Base-by-base conservation (phyloP, 2,113 vertebrate genomes). In the Lynx canadensis region DNA sequence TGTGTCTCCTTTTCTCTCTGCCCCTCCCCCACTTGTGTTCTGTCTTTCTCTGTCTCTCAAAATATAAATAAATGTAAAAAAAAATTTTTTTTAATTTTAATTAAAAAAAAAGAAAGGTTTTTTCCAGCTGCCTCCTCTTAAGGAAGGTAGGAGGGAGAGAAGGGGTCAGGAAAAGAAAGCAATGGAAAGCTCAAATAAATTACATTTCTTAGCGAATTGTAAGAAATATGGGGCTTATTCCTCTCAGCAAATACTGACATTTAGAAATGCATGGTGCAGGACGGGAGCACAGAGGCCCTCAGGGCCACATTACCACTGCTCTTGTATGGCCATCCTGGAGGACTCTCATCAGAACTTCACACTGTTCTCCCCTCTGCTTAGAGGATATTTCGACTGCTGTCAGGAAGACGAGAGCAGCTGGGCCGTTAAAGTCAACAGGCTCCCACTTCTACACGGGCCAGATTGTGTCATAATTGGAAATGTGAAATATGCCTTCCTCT, bases 391-490 rank as follows among this genome's bases (percentile, higher is more conserved):
- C 41, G 55, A 79, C 95, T 29, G 3, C 93, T 97, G 78, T 98
- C 96, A 60, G 74, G 97, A 97, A 98, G 90, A 91, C 23, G 52
- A 81, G 78, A 97, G 88, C 65, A 96, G 97, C 91, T 96, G 86
- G 97, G 97, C 86, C 95, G 69, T 96, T 97, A 85, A 89, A 82
- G 91, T 66, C 86, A 55, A 93, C 96, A 97, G 95, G 92, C 83
- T 95, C 93, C 91, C 81, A 91, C 94, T 98, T 97, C 96, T 84
- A 27, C 73, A 78, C 38, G 1, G 3, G 89, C 36, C 93, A 57
- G 23, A 93, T 84, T 97, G 92, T 97, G 82, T 97, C 76, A 4
- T 86, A 90, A 97, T 15, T n/a, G 83, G 76, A 97, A 95, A 95
- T 71, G 69, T 81, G 86, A 98, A 96, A 95, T 79, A 96, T 8